These are phyloP conservation scores for Accipiter virgatus DNA, from an alignment of 2,113 vertebrate species.

Conservation along the genomic window DNA sequence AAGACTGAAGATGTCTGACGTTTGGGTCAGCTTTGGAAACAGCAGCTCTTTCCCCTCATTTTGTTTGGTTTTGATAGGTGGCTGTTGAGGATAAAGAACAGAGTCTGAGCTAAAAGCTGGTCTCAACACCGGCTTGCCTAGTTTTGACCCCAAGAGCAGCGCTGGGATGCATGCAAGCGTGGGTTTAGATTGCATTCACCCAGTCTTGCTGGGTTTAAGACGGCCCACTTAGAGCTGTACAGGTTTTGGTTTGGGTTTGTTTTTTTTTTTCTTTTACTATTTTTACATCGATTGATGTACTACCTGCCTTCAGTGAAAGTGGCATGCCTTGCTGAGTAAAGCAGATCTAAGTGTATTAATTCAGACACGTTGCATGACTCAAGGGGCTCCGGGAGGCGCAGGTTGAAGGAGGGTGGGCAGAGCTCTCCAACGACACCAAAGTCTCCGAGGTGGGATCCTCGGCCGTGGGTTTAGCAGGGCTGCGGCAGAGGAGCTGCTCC, in stretches of 20 bases:
- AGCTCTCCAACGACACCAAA: neutral
- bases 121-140: neutral
- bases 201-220: rapidly evolving
- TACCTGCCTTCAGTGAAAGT: neutral
- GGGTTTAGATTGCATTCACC: neutral
- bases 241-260: neutral
- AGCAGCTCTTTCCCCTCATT: neutral
- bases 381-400: neutral
- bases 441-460: neutral
- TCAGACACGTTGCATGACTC: neutral
- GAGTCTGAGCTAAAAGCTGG: neutral
- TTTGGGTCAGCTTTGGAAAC: neutral
- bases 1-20: neutral
- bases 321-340: neutral
- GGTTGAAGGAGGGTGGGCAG: neutral
- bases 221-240: neutral
- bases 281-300: neutral
- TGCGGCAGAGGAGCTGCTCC: neutral
- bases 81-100: neutral
- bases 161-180: neutral
- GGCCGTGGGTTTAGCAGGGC: neutral
- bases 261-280: no score
- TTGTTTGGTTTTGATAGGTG: rapidly evolving
- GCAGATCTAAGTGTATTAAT: neutral
- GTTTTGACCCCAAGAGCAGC: neutral